These are phyloP conservation scores for Pseudochromis fuscus DNA, from an alignment of 2,797 vertebrate species.

Conservation along the genomic window DNA sequence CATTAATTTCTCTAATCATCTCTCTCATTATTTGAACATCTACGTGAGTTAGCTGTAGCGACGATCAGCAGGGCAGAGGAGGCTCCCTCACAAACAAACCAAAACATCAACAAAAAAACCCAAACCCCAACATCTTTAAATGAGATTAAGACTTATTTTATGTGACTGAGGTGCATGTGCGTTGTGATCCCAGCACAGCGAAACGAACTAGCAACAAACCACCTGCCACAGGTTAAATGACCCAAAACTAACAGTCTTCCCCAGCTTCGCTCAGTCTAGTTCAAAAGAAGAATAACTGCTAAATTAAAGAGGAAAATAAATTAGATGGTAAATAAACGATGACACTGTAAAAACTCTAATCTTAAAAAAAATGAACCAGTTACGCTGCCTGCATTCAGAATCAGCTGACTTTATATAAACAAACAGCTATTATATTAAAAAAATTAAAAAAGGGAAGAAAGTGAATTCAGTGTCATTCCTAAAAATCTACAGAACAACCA, in stretches of 20 bases:
- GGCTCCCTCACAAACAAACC: conserved; percentile 25
- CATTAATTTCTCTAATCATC: conserved; percentile 15
- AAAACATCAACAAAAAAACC: conserved; percentile 29
- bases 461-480: conserved; percentile 44
- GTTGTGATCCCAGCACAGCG: conserved; percentile 11
- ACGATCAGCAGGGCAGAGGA: conserved; percentile 45
- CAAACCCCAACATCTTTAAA: conserved; percentile 5
- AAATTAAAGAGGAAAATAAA: conserved; percentile 57
- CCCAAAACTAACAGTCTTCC: conserved; percentile 12
- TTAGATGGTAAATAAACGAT: conserved; percentile 46
- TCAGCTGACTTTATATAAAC: conserved; percentile 15
- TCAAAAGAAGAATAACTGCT: conserved; percentile 14
- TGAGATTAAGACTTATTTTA: background rate
- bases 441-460: background rate
- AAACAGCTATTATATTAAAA: conserved; percentile 23
- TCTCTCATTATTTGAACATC: conserved; percentile 17
- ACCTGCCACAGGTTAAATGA: conserved; percentile 9
- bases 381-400: conserved; percentile 15
- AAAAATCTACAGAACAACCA: conserved; percentile 20
- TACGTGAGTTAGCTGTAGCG: conserved; percentile 29
- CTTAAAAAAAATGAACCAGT: conserved; percentile 46
- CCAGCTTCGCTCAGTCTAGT: conserved; percentile 20
- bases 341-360: conserved; percentile 55
- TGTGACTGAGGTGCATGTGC: background rate
- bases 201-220: conserved; percentile 13